Evolutionary conservation across 2,113 vertebrate genomes (phyloP), one percentile per base, ranked within the genome.

Genomic region (Ageneiosus marmoratus): DNA sequence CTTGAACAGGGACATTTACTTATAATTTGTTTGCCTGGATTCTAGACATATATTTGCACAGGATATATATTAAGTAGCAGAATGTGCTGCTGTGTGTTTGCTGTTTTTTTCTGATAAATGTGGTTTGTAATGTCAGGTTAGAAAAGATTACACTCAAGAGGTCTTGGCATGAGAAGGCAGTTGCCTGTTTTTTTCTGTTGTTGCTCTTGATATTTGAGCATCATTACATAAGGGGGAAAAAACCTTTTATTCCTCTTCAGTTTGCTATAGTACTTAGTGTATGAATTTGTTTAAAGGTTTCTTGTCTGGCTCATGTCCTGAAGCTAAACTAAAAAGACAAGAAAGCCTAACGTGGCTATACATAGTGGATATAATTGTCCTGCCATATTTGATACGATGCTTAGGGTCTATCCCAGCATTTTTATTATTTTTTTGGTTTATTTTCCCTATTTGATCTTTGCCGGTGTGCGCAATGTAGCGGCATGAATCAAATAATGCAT

Each of bases 61-160:
- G 90, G 88, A 90, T 89, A 83, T 87, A 89, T 89, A 89, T 70
- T 62, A 27, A 82, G 60, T 80, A 34, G 73, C 18, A 22, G 18
- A 62, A 58, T 56, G 34, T 56, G 74, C 78, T 84, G 84, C 88
- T 89, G 88, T 78, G 5, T 20, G 18, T 53, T 53, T 53, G 4
- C 18, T 53, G 18, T 53, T 12, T n/a, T n/a, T 9, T 63, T 85
- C 55, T 91, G 70, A 65, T 89, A 81, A 76, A 63, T 82, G 81
- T 84, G 88, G 85, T 80, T 79, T 55, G 53, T 37, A 41, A 80
- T 74, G 84, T 56, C 67, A 82, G 75, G 34, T 63, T 84, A 80
- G 60, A 27, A 58, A 87, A 82, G 84, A 62, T 86, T 83, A 62
- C 50, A 74, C 82, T 34, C 86, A 80, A 81, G 79, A 53, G 51